These are phyloP conservation scores for Apoda limacodes DNA, from an alignment of 2,888 invertebrate species.

Conservation along the genomic window DNA sequence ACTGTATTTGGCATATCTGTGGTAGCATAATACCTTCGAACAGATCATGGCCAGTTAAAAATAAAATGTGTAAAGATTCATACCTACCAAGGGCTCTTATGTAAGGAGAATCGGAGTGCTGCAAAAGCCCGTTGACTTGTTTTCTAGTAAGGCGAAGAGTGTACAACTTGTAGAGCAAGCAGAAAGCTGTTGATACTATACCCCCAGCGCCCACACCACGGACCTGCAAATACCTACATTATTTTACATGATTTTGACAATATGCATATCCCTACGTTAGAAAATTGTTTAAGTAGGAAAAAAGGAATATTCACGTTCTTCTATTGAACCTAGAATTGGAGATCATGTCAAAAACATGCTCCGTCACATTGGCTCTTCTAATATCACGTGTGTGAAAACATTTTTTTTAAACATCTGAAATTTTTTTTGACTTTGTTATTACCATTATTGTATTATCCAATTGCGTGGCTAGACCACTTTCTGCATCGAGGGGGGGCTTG, in stretches of 20 bases:
- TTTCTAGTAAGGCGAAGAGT: conserved; percentile 97
- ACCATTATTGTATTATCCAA: too few relatives aligned
- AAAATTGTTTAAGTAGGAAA: too few relatives aligned
- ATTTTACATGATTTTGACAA: background rate
- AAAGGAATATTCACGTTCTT: too few relatives aligned
- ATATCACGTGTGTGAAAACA: too few relatives aligned
- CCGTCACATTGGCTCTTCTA: too few relatives aligned
- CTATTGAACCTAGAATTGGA: too few relatives aligned
- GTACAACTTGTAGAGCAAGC: conserved; percentile 97
- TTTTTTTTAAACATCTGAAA: too few relatives aligned
- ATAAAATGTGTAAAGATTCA: conserved; percentile 14
- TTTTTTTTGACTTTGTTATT: too few relatives aligned
- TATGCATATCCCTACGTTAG: too few relatives aligned
- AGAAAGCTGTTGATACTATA: conserved; percentile 99
- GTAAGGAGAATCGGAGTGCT: conserved; percentile 96
- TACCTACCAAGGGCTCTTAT: conserved; percentile 91
- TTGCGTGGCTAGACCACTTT: too few relatives aligned
- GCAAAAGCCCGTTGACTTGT: conserved; percentile 95
- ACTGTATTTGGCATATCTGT: background rate
- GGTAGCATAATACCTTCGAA: background rate
- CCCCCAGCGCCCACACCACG: conserved; percentile 99
- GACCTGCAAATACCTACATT: conserved; percentile 67
- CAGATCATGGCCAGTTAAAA: background rate
- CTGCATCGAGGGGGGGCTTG: too few relatives aligned
- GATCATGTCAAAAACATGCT: too few relatives aligned